phyloP scores from a whole-genome alignment of 92 coral and sea anemone species.

The Umimayanthus chanpuru region DNA sequence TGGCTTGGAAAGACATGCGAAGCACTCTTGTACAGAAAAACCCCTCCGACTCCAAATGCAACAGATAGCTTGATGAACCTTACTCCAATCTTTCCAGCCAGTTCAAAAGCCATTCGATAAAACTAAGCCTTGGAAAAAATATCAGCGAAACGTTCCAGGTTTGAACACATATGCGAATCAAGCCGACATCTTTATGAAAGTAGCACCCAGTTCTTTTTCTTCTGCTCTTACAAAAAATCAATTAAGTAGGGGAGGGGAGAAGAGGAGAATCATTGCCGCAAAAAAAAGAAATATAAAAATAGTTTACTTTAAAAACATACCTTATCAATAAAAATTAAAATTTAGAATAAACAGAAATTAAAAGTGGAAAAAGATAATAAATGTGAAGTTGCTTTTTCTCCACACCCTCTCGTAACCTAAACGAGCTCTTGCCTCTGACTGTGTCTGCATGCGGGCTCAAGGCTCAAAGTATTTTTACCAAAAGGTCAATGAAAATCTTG shows the following conservation, averaged over 20 bases:
- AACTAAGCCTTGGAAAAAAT: not conserved
- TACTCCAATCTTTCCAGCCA: constrained; percentile 68
- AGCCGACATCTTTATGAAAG: not conserved
- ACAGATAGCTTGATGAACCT: constrained; percentile 80
- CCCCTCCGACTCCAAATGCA: constrained; percentile 83
- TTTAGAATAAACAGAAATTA: too few species aligned
- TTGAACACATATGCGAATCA: not conserved
- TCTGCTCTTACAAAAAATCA: not conserved
- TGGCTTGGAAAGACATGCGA: constrained; percentile 70
- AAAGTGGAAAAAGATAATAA: too few species aligned
- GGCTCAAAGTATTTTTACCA: not conserved
- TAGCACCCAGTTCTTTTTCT: not conserved
- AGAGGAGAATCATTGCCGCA: too few species aligned
- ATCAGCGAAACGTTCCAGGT: too few species aligned
- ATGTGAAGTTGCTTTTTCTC: not conserved
- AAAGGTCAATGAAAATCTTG: not conserved
- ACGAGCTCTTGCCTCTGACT: not conserved
- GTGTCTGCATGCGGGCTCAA: constrained; percentile 23
- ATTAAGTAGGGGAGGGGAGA: not conserved
- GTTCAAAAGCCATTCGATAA: constrained; percentile 61
- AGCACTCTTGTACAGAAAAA: constrained; percentile 66
- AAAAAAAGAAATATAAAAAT: too few species aligned
- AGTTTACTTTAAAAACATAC: too few species aligned
- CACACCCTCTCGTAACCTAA: not conserved
- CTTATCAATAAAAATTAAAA: too few species aligned